Percentiles rank a stretch among this genome's conserved stretches.
Conservation (phyloP, 2,888 invertebrate species). For the Philopedon plagiatum region DNA sequence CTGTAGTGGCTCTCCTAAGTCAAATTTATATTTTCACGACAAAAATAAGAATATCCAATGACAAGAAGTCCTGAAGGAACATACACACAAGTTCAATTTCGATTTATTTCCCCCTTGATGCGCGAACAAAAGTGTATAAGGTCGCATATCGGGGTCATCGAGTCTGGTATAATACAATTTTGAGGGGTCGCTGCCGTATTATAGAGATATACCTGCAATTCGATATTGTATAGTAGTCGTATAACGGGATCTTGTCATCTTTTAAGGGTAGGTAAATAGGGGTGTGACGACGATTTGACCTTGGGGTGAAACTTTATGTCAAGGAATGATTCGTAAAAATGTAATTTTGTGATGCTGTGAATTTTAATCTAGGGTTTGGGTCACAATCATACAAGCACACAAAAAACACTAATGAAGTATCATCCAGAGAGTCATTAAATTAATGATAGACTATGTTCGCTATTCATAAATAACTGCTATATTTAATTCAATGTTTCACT, state of each 20-base stretch:
- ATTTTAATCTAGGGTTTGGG: too few species aligned
- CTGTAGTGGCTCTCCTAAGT: background rate
- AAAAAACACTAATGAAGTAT: too few species aligned
- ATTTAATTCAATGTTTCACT: too few species aligned
- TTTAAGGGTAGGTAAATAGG: constrained; percentile 38
- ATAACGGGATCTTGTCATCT: constrained; percentile 39
- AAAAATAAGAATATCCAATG: constrained; percentile 38
- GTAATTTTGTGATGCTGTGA: too few species aligned
- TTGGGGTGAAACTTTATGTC: constrained; percentile 1
- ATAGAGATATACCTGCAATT: constrained; percentile 49
- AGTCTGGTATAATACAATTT: constrained; percentile 47
- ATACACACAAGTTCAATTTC: constrained; percentile 44
- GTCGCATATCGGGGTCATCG: constrained; percentile 43
- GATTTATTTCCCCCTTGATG: constrained; percentile 48
- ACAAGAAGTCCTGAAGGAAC: constrained; percentile 36
- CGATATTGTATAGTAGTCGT: constrained; percentile 38
- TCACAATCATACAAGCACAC: too few species aligned
- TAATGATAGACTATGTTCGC: too few species aligned
- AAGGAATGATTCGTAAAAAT: too few species aligned
- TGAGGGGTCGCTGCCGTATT: constrained; percentile 41
- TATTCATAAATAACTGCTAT: too few species aligned
- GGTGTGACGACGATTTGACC: constrained; percentile 36
- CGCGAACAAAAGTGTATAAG: constrained; percentile 38
- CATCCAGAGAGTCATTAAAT: too few species aligned
- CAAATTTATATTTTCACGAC: constrained; percentile 22